Evolutionary conservation across 2,797 vertebrate genomes (phyloP).

Genomic region (Ispidina picta): DNA sequence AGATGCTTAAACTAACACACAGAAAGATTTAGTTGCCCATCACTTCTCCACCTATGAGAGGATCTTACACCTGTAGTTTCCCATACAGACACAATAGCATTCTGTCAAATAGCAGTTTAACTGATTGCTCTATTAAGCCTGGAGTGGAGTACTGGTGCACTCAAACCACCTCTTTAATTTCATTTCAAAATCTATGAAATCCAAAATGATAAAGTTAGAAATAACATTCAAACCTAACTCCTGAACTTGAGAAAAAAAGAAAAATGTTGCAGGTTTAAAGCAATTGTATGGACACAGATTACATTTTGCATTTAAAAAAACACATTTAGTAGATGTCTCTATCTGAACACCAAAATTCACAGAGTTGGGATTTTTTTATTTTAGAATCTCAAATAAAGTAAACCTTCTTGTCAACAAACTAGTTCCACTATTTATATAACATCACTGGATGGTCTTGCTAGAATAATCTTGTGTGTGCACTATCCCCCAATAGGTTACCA

Average conservation of each 20-base stretch:
- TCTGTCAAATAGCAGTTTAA: neutral
- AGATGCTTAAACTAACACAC: neutral
- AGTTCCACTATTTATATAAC: conserved; percentile 65
- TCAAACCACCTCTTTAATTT: neutral
- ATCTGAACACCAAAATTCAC: neutral
- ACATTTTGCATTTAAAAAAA: neutral
- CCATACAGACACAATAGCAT: neutral
- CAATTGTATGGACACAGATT: neutral
- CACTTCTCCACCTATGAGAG: neutral
- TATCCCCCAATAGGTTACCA: conserved; percentile 77
- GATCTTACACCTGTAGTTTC: neutral
- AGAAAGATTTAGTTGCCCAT: neutral
- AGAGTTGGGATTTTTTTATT: neutral
- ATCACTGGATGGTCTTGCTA: conserved; percentile 60
- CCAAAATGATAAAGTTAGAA: neutral
- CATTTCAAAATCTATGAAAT: neutral
- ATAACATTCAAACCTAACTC: neutral
- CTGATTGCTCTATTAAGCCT: neutral
- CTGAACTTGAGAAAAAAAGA: neutral
- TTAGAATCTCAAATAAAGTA: neutral
- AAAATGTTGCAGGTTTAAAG: neutral
- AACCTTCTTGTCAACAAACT: conserved; percentile 41
- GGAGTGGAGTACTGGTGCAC: neutral
- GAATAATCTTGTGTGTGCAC: conserved; percentile 64
- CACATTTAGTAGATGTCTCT: neutral